Conservation (phyloP, 2,797 vertebrate species). For the Channa striata region DNA sequence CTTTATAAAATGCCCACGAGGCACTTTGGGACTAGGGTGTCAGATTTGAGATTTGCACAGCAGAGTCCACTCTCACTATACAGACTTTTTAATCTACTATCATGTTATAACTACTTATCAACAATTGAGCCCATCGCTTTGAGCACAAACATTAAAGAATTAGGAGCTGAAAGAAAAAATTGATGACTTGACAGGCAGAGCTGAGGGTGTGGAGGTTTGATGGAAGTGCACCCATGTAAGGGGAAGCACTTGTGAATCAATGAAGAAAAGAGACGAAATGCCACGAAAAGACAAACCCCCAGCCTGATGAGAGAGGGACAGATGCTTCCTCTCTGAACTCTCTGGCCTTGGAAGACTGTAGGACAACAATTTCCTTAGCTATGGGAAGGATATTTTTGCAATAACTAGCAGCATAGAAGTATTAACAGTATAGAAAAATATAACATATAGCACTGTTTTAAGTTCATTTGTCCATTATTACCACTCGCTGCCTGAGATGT, state of each 20-base stretch:
- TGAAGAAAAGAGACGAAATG: conserved; percentile 50
- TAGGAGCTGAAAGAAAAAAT: conserved; percentile 67
- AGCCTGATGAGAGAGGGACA: conserved; percentile 65
- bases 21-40: conserved; percentile 61
- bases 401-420: conserved; percentile 82
- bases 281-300: conserved; percentile 64
- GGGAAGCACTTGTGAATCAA: conserved; percentile 46
- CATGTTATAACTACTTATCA: conserved; percentile 74
- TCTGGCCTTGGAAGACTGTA: conserved; percentile 77
- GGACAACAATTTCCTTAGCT: conserved; percentile 85
- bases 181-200: conserved; percentile 65
- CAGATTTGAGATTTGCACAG: conserved; percentile 73
- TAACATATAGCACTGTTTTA: conserved; percentile 88
- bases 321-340: conserved; percentile 69
- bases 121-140: conserved; percentile 79
- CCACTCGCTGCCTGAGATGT: conserved; percentile 82
- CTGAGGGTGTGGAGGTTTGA: conserved; percentile 58
- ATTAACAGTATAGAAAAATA: conserved; percentile 83
- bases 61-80: conserved; percentile 89
- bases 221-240: conserved; percentile 66
- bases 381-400: conserved; percentile 84
- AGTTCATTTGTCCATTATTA: conserved; percentile 81
- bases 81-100: conserved; percentile 75
- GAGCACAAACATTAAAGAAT: conserved; percentile 65
- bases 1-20: conserved; percentile 32